Base-by-base conservation (phyloP, 2,888 invertebrate genomes). In the Colletes collaris region DNA sequence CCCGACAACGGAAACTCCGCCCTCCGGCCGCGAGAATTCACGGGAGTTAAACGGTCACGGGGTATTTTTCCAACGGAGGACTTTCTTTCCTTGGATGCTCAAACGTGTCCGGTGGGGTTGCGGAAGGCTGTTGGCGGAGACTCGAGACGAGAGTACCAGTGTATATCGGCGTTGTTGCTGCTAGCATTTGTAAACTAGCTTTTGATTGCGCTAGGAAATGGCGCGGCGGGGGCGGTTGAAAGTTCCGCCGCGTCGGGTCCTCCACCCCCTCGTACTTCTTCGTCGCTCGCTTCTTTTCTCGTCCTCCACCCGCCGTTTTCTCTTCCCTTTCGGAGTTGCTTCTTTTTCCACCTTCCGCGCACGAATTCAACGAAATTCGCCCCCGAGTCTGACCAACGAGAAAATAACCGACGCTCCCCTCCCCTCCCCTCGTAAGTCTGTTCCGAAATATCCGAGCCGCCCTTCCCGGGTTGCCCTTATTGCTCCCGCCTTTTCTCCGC, bases 181-280 rank as follows among this genome's bases (percentile, higher is more conserved):
- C 56, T 82, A 88, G 79, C 85, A 85, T 90, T 90, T 89, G 90
- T 89, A 88, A 90, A 90, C 87, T 86, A 88, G 87, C 87, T 88
- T 90, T 90, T 90, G 88, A 89, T 89, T 87, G 87, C 84, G 81
- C 76, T 83, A 79, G 88, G 81, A 85, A 84, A 86, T 82, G 85
- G 82, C 81, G 78, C 64, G 82, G 82, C 80, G 67, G 79, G 27
- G 80, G 71, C 83, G 79, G 81, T 71, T 75, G 76, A 72, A 85
- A 88, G 79, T 84, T 89, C 85, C 76, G 40, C 46, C 46, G 44
- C 7, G 8, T 46, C 44, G 46, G 40, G 63, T 35, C 71, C 49
- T 53, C 44, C 66, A 67, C 55, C 35, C 62, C 16, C 50, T 62
- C 56, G 60, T 69, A 50, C 56, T 62, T 49, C 74, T 64, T 16